These are phyloP conservation scores for Desmodus rotundus DNA, from an alignment of 2,113 vertebrate genomes.

Conservation along the genomic window DNA sequence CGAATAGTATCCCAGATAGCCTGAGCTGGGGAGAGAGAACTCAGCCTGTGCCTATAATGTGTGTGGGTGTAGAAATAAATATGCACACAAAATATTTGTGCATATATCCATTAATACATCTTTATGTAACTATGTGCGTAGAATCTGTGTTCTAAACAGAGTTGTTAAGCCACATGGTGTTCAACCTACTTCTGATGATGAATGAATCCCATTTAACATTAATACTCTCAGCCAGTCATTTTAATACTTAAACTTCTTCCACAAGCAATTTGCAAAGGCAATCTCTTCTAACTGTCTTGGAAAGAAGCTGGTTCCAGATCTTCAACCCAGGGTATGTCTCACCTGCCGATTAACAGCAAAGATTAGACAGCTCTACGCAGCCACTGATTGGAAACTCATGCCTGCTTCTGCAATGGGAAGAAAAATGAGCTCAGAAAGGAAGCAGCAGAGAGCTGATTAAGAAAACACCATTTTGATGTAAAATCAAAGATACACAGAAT, in stretches of 20 bases:
- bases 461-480: conserved; percentile 51
- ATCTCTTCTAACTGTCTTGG: background rate
- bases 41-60: background rate
- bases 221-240: background rate
- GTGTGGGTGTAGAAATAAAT: background rate
- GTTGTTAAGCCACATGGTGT: background rate
- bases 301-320: background rate
- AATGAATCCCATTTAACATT: background rate
- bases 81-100: background rate
- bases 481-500: conserved; percentile 53
- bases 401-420: conserved; percentile 36
- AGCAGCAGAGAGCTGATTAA: conserved; percentile 54
- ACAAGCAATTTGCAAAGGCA: background rate
- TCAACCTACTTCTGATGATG: background rate
- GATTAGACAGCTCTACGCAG: background rate
- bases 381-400: background rate
- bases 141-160: background rate
- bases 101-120: background rate
- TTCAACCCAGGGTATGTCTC: background rate
- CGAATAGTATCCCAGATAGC: background rate
- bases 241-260: background rate
- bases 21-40: background rate
- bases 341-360: background rate
- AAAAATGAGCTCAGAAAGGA: conserved; percentile 39
- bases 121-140: background rate